phyloP scores from a whole-genome alignment of 2,888 invertebrate species.

The Eupithecia dodoneata region DNA sequence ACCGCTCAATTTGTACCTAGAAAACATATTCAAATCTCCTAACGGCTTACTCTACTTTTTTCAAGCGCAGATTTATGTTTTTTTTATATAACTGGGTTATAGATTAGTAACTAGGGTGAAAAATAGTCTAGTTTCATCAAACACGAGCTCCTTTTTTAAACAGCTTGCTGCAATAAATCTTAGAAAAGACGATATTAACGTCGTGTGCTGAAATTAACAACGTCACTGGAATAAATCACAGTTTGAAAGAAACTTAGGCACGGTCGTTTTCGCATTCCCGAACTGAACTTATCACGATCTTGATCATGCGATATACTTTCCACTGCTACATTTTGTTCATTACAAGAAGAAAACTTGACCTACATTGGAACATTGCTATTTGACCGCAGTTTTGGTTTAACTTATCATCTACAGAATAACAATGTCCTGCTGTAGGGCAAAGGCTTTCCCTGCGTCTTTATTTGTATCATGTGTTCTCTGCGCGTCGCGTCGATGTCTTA shows the following conservation, averaged over 20 bases:
- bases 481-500: no score
- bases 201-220: not conserved
- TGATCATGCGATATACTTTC: slow-evolving; percentile 1
- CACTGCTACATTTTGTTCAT: not conserved
- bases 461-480: no score
- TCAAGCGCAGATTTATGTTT: not conserved
- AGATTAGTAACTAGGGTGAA: not conserved
- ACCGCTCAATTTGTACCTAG: not conserved
- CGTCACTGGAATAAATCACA: not conserved
- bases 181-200: not conserved
- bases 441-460: not conserved
- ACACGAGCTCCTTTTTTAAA: not conserved
- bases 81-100: not conserved
- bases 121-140: not conserved
- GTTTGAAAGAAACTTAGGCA: not conserved
- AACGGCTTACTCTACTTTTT: not conserved
- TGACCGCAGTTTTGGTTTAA: not conserved
- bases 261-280: not conserved
- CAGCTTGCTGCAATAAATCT: not conserved
- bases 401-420: not conserved
- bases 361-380: not conserved
- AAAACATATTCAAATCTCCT: not conserved
- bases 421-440: not conserved
- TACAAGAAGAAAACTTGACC: slow-evolving; percentile 4
- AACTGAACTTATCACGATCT: not conserved